phyloP scores from a whole-genome alignment of 2,797 vertebrate genomes.

The Eurystomus glaucurus region DNA sequence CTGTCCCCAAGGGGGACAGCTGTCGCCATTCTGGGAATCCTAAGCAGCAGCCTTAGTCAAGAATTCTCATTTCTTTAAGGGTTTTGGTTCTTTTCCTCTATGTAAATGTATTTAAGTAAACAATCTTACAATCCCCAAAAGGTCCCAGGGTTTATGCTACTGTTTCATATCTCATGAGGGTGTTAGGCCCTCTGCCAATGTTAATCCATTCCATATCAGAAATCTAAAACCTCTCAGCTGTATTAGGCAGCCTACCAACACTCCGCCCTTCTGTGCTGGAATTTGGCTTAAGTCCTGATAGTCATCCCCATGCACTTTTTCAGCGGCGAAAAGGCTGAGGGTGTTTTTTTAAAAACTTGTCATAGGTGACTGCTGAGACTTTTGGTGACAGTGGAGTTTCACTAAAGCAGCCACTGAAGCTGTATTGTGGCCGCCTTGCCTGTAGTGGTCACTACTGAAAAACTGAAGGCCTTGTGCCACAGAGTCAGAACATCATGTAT shows the following conservation, averaged over 20 bases:
- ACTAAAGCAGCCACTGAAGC: background rate
- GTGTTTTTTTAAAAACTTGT: background rate
- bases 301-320: background rate
- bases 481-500: background rate
- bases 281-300: conserved; percentile 52
- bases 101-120: conserved; percentile 25
- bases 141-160: conserved; percentile 55
- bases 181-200: conserved; percentile 56
- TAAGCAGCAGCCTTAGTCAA: background rate
- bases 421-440: background rate
- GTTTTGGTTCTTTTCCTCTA: background rate
- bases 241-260: conserved; percentile 45
- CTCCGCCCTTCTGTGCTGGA: background rate
- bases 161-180: conserved; percentile 62
- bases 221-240: conserved; percentile 60
- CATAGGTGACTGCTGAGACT: background rate
- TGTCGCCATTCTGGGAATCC: background rate
- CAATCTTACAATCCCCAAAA: background rate
- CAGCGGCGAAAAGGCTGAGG: background rate
- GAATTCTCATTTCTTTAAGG: background rate
- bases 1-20: background rate
- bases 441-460: background rate
- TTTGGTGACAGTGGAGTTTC: background rate
- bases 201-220: conserved; percentile 64
- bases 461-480: background rate